Base-by-base conservation (phyloP, 2,797 vertebrate genomes). In the Alfaro cultratus region DNA sequence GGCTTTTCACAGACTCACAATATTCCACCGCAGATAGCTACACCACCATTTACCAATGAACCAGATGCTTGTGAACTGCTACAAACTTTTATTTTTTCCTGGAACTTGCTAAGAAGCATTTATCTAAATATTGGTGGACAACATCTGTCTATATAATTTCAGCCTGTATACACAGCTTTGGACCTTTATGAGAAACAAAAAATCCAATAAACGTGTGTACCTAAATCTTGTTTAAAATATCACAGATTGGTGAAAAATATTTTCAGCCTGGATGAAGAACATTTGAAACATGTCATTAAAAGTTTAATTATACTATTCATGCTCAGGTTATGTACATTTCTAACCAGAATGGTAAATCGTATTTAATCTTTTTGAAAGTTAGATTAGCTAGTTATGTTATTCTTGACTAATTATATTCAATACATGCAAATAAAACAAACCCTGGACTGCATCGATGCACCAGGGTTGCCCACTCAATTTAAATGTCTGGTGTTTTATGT, bases 391-490 rank as follows among this genome's bases (percentile, higher is more conserved):
- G 39, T 36, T 46, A 29, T 41, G 34, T n/a, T 29, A 3, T 9
- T 49, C 4, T 11, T n/a, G 18, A 39, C 23, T 15, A 43, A 15
- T 74, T 5, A n/a, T 51, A 34, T 7, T 45, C 34, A 11, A 34
- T 45, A 39, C 39, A 43, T 29, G 39, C 12, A 41, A 3, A 36
- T 18, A 36, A 34, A 21, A 23, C 34, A 68, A 68, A 43, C 34
- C 62, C 18, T 39, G 62, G 1, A 21, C 34, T 67, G 34, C 62
- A 39, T 39, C 34, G 9, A 55, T 46, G 23, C n/a, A 31, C 34
- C 60, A 64, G 26, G 55, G 7, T 6, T 46, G 75, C 12, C 60
- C n/a, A 72, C 75, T 62, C 45, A 60, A 72, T 76, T 67, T 78
- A 57, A 39, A 79, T 74, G 73, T 46, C 26, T 41, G 3, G 73